Evolutionary conservation across 1,140 invertebrate species (phyloP), one percentile per base, ranked within the genome.

Genomic region (Paramacrobiotus metropolitanus): DNA sequence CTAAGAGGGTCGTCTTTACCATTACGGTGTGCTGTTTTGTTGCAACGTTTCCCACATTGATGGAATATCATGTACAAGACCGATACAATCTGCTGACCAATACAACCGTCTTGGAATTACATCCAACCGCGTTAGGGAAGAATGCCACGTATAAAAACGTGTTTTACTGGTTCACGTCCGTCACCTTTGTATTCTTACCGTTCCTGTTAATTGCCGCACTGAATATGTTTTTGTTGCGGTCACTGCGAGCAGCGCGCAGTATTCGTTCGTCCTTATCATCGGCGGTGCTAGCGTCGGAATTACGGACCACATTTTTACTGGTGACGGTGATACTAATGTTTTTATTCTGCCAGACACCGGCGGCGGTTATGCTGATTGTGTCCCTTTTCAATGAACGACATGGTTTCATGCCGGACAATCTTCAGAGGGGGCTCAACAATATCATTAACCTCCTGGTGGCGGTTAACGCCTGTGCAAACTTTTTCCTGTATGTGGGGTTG

Each of bases 301-400:
- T 55, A 15, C 15, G 80, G 40, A 83, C 85, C 59, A 85, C 83
- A 1, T 77, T 83, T 15, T 83, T 83, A 66, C 70, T 86, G 2
- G 84, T 86, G 45, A 78, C 80, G 1, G 82, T 86, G 1, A 82
- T 86, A 0, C 72, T 85, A 1, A 73, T 85, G 60, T 85, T 85
- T 68, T 71, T 85, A 18, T 67, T 84, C 0, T 85, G 83, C 66
- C 83, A 85, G 69, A 71, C 81, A 30, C 83, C 83, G 0, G 78
- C 79, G 59, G 82, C 82, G 0, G 67, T 76, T 2, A 71, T 74
- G 48, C 69, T 82, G n/a, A 75, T 78, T 2, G 74, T 76, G 61
- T 71, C 70, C 20, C 68, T 73, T 21, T 71, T 79, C 60, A 75
- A n/a, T n/a, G n/a, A n/a, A n/a, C n/a, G n/a, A n/a, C n/a, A n/a